phyloP scores from a whole-genome alignment of 2,797 vertebrate species.

The Loriculus beryllinus region DNA sequence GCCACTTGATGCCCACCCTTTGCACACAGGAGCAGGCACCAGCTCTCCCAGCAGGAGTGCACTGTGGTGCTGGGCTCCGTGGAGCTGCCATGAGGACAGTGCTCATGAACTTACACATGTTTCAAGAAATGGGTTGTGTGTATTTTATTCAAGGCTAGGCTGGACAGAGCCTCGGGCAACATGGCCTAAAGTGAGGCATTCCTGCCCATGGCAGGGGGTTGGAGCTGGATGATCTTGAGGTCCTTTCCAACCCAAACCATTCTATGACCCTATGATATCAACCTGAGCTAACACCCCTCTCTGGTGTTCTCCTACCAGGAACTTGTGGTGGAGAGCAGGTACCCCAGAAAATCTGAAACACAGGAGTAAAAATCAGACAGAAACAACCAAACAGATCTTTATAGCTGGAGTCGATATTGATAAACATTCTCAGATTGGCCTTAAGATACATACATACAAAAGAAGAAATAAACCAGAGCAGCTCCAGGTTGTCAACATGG shows the following conservation, averaged over 20 bases:
- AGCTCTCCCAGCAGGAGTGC: neutral
- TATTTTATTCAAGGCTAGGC: neutral
- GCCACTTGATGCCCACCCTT: fast-evolving
- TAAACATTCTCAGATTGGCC: neutral
- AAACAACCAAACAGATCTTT: neutral
- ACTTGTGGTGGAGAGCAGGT: neutral
- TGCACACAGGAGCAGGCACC: neutral
- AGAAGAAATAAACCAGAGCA: slow-evolving; percentile 17
- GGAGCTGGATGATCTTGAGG: neutral
- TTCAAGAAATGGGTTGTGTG: neutral
- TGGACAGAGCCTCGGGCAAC: neutral
- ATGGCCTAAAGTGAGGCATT: neutral
- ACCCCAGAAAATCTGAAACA: neutral
- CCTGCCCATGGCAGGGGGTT: neutral
- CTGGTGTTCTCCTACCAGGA: neutral
- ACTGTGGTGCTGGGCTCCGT: fast-evolving
- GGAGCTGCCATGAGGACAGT: fast-evolving
- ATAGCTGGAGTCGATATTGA: neutral
- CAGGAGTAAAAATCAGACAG: neutral
- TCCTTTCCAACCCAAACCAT: neutral
- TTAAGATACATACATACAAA: neutral
- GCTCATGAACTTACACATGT: fast-evolving
- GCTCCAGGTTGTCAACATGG: neutral
- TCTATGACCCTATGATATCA: neutral
- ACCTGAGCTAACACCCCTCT: neutral